Conservation (phyloP, 1,140 invertebrate species). For the Oreohelix idahoensis region DNA sequence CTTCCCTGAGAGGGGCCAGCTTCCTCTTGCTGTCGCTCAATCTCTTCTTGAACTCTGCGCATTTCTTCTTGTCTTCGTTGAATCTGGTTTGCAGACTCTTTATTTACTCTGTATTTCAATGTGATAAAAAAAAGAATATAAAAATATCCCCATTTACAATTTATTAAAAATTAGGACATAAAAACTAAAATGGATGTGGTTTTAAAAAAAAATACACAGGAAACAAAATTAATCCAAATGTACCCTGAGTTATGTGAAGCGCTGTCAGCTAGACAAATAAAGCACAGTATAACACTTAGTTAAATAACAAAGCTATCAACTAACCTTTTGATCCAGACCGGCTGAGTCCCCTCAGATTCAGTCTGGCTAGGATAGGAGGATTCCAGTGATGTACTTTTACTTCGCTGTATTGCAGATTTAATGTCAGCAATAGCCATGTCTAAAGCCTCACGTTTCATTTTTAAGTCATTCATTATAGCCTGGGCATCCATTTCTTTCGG, state of each 20-base stretch:
- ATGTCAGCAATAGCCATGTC: slow-evolving; percentile 88
- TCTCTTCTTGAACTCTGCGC: slow-evolving; percentile 54
- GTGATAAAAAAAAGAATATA: neutral
- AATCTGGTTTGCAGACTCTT: slow-evolving; percentile 11
- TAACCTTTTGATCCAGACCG: slow-evolving; percentile 73
- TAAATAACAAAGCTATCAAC: neutral
- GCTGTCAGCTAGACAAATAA: too few species aligned
- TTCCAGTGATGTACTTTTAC: slow-evolving; percentile 75
- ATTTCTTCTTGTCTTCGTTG: slow-evolving; percentile 55
- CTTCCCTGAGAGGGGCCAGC: slow-evolving; percentile 30
- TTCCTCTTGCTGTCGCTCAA: slow-evolving; percentile 57
- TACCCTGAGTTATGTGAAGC: too few species aligned
- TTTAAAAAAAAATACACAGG: too few species aligned
- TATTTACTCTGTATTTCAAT: slow-evolving; percentile 5
- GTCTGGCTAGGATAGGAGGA: slow-evolving; percentile 55
- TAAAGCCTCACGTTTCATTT: slow-evolving; percentile 73
- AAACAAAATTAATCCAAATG: too few species aligned
- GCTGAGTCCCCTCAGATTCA: slow-evolving; percentile 58
- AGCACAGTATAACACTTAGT: too few species aligned
- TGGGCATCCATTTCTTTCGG: slow-evolving; percentile 64
- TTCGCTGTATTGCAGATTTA: slow-evolving; percentile 83
- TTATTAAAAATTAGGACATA: too few species aligned
- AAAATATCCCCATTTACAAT: neutral
- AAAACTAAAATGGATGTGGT: too few species aligned
- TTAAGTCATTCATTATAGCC: slow-evolving; percentile 68